Evolutionary conservation across 1,140 invertebrate species (phyloP).

Genomic region (Nasonia giraulti): DNA sequence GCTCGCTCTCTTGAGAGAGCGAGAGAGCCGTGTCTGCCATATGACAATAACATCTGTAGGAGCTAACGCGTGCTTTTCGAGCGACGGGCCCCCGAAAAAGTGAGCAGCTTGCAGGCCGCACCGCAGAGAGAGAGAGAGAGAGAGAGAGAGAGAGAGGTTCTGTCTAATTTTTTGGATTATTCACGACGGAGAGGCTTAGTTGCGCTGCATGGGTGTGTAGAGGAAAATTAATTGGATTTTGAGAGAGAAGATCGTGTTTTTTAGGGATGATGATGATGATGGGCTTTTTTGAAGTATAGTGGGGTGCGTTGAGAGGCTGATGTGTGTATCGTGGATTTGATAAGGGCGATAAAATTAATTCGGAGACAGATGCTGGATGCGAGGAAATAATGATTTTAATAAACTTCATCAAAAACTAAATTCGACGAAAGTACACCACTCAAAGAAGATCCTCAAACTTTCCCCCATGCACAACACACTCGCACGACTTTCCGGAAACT

Average conservation of each 20-base stretch:
- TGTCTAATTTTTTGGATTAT: slow-evolving; percentile 24
- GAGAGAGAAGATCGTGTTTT: not conserved
- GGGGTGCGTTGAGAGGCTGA: too few relatives aligned
- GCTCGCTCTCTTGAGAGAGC: not conserved
- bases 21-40: slow-evolving; percentile 36
- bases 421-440: too few relatives aligned
- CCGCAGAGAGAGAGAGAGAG: too few relatives aligned
- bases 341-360: not conserved
- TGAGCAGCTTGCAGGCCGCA: slow-evolving; percentile 31
- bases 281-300: not conserved
- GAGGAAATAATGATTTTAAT: not conserved
- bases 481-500: not conserved
- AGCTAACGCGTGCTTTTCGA: slow-evolving; percentile 19
- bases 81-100: not conserved
- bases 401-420: too few relatives aligned
- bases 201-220: too few relatives aligned
- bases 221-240: slow-evolving; percentile 1
- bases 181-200: not conserved
- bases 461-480: not conserved
- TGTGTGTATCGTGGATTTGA: too few relatives aligned
- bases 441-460: too few relatives aligned
- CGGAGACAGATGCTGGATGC: not conserved
- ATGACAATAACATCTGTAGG: slow-evolving; percentile 47
- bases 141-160: not conserved
- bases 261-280: not conserved